phyloP scores from a whole-genome alignment of 2,888 invertebrate species.

The Rhaphigaster nebulosa region DNA sequence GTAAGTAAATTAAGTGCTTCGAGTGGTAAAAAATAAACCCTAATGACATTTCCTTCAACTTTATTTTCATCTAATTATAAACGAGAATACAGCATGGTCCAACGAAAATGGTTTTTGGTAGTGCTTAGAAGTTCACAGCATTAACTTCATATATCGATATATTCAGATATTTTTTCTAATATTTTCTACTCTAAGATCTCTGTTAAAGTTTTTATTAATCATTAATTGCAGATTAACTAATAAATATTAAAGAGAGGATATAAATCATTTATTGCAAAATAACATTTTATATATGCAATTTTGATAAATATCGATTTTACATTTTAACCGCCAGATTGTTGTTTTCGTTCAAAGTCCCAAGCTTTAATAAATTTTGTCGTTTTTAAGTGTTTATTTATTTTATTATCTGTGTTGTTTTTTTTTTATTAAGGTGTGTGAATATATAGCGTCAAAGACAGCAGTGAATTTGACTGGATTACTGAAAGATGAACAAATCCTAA shows the following conservation, averaged over 20 bases:
- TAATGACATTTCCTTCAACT: too few species aligned
- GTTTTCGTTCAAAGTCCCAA: not conserved
- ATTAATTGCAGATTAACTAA: not conserved
- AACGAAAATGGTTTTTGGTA: too few species aligned
- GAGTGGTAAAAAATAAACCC: too few species aligned
- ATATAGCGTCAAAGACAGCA: not conserved
- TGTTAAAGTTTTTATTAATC: not conserved
- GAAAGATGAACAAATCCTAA: constrained; percentile 42
- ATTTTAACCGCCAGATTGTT: constrained; percentile 17
- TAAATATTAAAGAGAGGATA: not conserved
- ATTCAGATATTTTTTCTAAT: not conserved
- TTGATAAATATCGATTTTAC: not conserved
- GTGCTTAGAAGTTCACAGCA: not conserved
- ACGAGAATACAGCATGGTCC: too few species aligned
- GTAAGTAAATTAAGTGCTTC: too few species aligned
- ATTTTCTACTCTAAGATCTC: not conserved
- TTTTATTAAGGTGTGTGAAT: not conserved
- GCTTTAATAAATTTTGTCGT: not conserved
- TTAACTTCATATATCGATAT: not conserved
- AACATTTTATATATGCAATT: not conserved
- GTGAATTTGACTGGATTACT: constrained; percentile 28
- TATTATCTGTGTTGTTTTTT: not conserved
- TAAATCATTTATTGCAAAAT: not conserved
- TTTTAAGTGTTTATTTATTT: not conserved
- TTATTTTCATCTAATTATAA: too few species aligned